Conservation (phyloP, 2,113 vertebrate species). For the Columbina picui region DNA sequence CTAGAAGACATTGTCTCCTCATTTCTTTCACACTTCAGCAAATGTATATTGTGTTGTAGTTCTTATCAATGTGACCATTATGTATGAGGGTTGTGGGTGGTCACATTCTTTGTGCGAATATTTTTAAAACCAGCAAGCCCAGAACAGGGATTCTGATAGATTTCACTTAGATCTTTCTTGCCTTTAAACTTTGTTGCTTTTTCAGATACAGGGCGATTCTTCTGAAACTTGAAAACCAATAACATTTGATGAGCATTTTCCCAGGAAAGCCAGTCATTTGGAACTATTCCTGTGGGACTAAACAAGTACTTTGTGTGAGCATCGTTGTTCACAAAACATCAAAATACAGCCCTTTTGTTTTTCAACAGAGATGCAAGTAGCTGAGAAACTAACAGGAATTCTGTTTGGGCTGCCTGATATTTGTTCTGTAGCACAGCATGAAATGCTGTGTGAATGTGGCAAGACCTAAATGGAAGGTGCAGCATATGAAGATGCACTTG, state of each 20-base stretch:
- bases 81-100: conserved; percentile 53
- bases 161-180: background rate
- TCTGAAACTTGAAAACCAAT: background rate
- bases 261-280: background rate
- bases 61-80: conserved; percentile 14
- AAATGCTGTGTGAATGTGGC: background rate
- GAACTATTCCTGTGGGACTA: background rate
- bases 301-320: background rate
- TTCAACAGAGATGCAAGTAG: background rate
- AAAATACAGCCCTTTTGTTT: conserved; percentile 13
- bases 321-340: background rate
- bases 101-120: conserved; percentile 33
- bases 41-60: conserved; percentile 46
- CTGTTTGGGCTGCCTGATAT: background rate
- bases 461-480: background rate
- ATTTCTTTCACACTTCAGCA: conserved; percentile 49
- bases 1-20: conserved; percentile 12
- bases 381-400: background rate
- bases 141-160: background rate
- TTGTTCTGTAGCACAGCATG: background rate
- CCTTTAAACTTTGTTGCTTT: background rate
- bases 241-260: background rate
- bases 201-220: background rate
- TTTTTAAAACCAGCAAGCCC: conserved; percentile 1
- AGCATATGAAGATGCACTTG: background rate